These are phyloP conservation scores for Bergia sp. DNA, from an alignment of 92 coral and sea anemone species.

Conservation along the genomic window DNA sequence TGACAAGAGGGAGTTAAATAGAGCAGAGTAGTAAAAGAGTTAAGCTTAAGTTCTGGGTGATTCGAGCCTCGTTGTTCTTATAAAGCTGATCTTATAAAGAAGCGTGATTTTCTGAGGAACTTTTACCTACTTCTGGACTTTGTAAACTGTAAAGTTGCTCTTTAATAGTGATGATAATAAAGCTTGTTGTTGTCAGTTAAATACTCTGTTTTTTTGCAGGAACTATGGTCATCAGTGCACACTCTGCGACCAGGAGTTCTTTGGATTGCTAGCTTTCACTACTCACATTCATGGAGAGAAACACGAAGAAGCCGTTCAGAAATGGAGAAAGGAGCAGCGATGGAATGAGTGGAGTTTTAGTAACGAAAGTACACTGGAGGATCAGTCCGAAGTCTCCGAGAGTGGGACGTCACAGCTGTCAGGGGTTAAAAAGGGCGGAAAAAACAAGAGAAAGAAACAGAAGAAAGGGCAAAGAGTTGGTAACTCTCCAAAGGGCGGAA, in stretches of 20 bases:
- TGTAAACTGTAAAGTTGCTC: too few species aligned
- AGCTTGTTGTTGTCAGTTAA: neutral
- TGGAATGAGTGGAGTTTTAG: slow-evolving; percentile 44
- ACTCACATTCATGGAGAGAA: slow-evolving; percentile 72
- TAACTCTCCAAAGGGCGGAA: slow-evolving; percentile 17
- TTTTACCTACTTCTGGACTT: too few species aligned
- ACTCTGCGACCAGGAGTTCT: slow-evolving; percentile 70
- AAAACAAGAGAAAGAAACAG: neutral
- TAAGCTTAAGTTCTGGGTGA: too few species aligned
- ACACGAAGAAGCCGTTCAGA: slow-evolving; percentile 67
- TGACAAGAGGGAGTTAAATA: neutral
- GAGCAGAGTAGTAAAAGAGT: too few species aligned
- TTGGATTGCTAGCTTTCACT: slow-evolving; percentile 71
- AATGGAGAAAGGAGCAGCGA: slow-evolving; percentile 69
- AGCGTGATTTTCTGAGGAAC: too few species aligned
- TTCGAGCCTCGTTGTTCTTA: too few species aligned
- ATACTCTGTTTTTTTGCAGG: slow-evolving; percentile 49
- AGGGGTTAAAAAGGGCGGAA: slow-evolving; percentile 5
- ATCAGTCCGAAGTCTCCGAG: slow-evolving; percentile 8
- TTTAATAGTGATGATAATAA: neutral
- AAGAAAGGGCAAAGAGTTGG: neutral
- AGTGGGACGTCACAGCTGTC: neutral
- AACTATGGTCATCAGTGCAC: slow-evolving; percentile 76
- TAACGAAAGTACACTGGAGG: slow-evolving; percentile 17
- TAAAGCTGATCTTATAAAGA: too few species aligned